phyloP scores from a whole-genome alignment of 2,113 vertebrate species.

The Platysternon megacephalum region DNA sequence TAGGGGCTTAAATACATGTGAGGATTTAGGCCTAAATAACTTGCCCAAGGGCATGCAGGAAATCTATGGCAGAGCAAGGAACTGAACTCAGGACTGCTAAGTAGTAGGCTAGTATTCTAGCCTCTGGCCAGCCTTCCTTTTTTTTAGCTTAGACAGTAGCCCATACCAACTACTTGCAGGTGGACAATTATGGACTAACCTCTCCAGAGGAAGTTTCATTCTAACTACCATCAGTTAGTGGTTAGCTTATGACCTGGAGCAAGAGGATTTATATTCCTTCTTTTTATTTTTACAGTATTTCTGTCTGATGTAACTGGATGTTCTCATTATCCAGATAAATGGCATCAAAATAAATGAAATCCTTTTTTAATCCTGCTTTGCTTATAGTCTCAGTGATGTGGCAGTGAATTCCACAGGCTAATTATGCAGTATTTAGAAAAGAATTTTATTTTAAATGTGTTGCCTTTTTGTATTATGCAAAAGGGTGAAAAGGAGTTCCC shows the following conservation, averaged over 20 bases:
- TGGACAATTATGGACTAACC: not conserved
- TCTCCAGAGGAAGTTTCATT: not conserved
- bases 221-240: not conserved
- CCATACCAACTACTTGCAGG: not conserved
- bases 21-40: too few species aligned
- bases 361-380: not conserved
- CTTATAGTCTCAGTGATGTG: not conserved
- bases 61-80: not conserved
- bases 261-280: not conserved
- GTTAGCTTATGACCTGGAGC: not conserved
- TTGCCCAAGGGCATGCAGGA: not conserved
- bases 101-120: rapidly evolving
- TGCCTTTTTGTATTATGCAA: not conserved
- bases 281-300: not conserved
- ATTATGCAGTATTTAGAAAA: not conserved
- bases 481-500: not conserved
- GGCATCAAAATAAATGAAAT: not conserved
- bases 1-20: too few species aligned
- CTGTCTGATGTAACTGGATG: not conserved
- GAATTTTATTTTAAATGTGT: not conserved
- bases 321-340: not conserved
- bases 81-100: not conserved
- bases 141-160: not conserved
- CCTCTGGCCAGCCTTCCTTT: not conserved
- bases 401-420: not conserved